phyloP scores from a whole-genome alignment of 2,797 vertebrate species.

The Meda fulgida region DNA sequence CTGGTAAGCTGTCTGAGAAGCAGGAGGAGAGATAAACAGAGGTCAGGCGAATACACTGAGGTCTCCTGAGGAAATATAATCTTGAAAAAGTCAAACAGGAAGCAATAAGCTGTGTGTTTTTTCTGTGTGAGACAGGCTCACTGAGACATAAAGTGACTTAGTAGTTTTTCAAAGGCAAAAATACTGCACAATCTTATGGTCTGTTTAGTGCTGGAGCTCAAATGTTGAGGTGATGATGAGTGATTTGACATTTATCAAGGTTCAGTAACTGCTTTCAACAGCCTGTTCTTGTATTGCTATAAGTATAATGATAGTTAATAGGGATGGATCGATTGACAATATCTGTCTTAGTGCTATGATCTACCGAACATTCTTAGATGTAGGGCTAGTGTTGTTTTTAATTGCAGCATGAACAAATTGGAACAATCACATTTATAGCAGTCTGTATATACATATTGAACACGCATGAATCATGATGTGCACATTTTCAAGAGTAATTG shows the following conservation, averaged over 20 bases:
- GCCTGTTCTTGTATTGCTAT: background rate
- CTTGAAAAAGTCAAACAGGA: slow-evolving; percentile 37
- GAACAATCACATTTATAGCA: background rate
- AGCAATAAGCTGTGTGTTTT: slow-evolving; percentile 17
- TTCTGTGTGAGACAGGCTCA: background rate
- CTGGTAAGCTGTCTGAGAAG: slow-evolving; percentile 24
- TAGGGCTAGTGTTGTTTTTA: background rate
- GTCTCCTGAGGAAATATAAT: slow-evolving; percentile 41
- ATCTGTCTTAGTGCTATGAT: background rate
- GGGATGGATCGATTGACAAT: background rate
- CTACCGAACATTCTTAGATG: background rate
- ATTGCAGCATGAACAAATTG: background rate
- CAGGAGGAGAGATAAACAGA: slow-evolving; percentile 37
- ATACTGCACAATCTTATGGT: background rate
- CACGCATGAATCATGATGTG: background rate
- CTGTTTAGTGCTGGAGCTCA: background rate
- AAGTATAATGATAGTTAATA: background rate
- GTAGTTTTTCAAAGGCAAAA: background rate
- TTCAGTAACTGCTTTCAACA: slow-evolving; percentile 9
- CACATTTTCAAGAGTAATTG: background rate
- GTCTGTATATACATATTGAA: background rate
- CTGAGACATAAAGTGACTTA: background rate
- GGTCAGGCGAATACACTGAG: slow-evolving; percentile 33
- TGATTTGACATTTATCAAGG: background rate
- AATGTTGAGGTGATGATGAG: background rate